A percentile compares a stretch with the other conserved stretches of the same genome.
phyloP scores from a whole-genome alignment of 2,888 invertebrate genomes.

The Encarsia formosa region DNA sequence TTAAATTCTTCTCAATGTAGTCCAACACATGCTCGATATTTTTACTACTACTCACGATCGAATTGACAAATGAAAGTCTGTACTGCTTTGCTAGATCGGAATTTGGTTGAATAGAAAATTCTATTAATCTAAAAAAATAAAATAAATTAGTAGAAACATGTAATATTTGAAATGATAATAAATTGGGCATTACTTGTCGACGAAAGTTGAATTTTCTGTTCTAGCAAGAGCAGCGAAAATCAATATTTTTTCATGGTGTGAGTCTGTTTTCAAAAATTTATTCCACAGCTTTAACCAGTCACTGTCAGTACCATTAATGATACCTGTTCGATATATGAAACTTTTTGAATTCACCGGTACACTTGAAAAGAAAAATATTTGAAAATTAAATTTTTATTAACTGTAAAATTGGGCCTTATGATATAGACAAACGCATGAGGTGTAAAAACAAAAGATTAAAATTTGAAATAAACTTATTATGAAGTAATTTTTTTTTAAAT shows the following conservation, averaged over 20 bases:
- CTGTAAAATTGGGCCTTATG: too few relatives aligned
- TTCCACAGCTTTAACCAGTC: slow-evolving; percentile 66
- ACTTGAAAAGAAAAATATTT: slow-evolving; percentile 19
- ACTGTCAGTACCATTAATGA: slow-evolving; percentile 57
- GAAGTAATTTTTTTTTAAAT: too few relatives aligned
- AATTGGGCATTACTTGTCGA: slow-evolving; percentile 58
- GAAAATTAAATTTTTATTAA: too few relatives aligned
- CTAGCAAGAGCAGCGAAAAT: slow-evolving; percentile 69
- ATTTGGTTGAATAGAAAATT: slow-evolving; percentile 17
- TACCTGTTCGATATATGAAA: slow-evolving; percentile 71
- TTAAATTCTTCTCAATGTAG: slow-evolving; percentile 36
- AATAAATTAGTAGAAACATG: too few relatives aligned
- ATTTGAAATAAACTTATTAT: too few relatives aligned
- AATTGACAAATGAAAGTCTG: slow-evolving; percentile 32
- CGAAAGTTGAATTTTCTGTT: slow-evolving; percentile 55
- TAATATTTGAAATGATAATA: too few relatives aligned
- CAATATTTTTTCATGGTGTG: slow-evolving; percentile 66
- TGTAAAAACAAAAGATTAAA: too few relatives aligned
- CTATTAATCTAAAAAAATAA: too few relatives aligned
- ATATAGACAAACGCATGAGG: too few relatives aligned
- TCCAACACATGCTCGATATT: slow-evolving; percentile 34
- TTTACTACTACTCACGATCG: slow-evolving; percentile 27
- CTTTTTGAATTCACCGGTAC: slow-evolving; percentile 57
- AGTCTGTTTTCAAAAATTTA: slow-evolving; percentile 57
- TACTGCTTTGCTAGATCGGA: slow-evolving; percentile 36